Conservation (phyloP, 2,888 invertebrate genomes). For the Amphipyra berbera region DNA sequence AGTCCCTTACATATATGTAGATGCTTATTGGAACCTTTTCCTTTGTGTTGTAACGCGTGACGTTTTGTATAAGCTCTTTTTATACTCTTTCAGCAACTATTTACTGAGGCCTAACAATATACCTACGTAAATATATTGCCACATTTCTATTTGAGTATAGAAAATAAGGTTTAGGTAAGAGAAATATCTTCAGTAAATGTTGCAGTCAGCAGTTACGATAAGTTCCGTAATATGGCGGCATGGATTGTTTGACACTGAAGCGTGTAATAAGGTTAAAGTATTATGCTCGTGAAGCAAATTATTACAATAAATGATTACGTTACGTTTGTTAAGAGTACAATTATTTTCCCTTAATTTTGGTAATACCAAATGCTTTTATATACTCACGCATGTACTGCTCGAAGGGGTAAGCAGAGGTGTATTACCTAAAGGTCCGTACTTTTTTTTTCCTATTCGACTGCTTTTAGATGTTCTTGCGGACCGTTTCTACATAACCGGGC, state of each 20-base stretch:
- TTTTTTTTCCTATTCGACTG: too few relatives aligned
- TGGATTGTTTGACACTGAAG: conserved; percentile 34
- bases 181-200: conserved; percentile 42
- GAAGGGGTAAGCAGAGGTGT: too few relatives aligned
- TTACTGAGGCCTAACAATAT: conserved; percentile 63
- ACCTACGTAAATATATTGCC: conserved; percentile 62
- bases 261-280: conserved; percentile 35
- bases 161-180: conserved; percentile 53
- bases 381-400: too few relatives aligned
- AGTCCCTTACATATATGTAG: conserved; percentile 72
- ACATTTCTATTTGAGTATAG: conserved; percentile 57
- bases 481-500: too few relatives aligned
- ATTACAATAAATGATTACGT: conserved; percentile 18
- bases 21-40: conserved; percentile 76
- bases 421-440: too few relatives aligned
- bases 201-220: conserved; percentile 30
- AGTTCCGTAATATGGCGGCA: conserved; percentile 13
- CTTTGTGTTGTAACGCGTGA: conserved; percentile 75
- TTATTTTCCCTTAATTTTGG: not conserved
- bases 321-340: not conserved
- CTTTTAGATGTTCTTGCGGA: too few relatives aligned
- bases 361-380: not conserved
- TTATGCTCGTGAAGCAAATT: conserved; percentile 18
- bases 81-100: conserved; percentile 70
- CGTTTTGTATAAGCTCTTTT: conserved; percentile 74